Evolutionary conservation across 2,113 vertebrate genomes (phyloP), one percentile per base, ranked within the genome.

Genomic region (Calyptommatus sinebrachiatus): DNA sequence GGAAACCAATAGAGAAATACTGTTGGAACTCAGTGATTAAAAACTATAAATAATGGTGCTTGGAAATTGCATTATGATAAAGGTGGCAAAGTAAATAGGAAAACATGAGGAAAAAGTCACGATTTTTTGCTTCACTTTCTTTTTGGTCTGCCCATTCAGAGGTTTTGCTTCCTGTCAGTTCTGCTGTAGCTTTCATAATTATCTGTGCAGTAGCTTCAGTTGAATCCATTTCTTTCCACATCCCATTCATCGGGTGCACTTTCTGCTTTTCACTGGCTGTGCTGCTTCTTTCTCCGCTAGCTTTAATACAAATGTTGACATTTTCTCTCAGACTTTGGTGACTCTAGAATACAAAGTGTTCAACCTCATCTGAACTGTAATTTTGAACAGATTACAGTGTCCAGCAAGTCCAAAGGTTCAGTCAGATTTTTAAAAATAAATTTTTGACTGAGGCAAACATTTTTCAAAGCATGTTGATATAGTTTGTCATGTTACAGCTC

Each of bases 401-500:
- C 10, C n/a, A 65, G 35, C 28, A 29, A n/a, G 20, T 73, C 29
- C 24, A 57, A 73, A 26, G 16, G 22, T 66, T 24, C 16, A 35
- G 73, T 26, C 57, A 50, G 41, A 72, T 79, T 50, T 79, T 69
- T 28, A 29, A 29, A 73, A 80, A 80, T 66, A 67, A 53, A 66
- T 73, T 67, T 24, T n/a, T 66, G 50, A 41, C 35, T 57, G 62
- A 26, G n/a, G n/a, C 28, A 24, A 41, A 53, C 26, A 35, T 80
- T 62, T 78, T 26, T 57, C 76, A 77, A 57, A 68, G 45, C n/a
- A 31, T 71, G 66, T 78, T 70, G 35, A n/a, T 24, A 78, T 24
- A 68, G 10, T 69, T 62, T 69, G 41, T 62, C 31, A 71, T 68
- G 68, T 79, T 53, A 46, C 18, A 31, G 16, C 70, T 18, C 18